Evolutionary conservation across 2,888 invertebrate species (phyloP), one percentile per base, ranked within the genome.

Genomic region (Stramonita haemastoma): DNA sequence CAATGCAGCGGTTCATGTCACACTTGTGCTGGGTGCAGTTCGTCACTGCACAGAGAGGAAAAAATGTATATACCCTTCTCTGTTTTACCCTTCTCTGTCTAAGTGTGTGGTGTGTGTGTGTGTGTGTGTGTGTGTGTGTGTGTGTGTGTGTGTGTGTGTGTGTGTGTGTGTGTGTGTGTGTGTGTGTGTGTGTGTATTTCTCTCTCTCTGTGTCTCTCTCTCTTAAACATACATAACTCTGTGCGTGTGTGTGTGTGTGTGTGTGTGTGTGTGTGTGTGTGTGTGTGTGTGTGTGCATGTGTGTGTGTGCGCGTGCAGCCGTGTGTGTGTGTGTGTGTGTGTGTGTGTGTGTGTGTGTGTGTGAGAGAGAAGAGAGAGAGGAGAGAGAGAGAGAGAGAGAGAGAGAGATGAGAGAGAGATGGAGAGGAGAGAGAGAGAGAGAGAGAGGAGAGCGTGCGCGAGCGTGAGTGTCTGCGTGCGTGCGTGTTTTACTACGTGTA

Each of bases 101-200:
- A 15, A 1, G 29, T 29, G 26, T n/a, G 26, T 77, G 73, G 6
- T 2, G n/a, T 29, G 79, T 79, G 79, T 79, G 34, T 79, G 34
- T 79, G 79, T 79, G 79, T 79, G 79, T 32, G 79, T 32, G 79
- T 32, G 79, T 32, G 79, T 79, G 79, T 79, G 79, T 34, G 79
- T 34, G 79, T 34, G 79, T 34, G 79, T 34, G 79, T 34, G 79
- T 34, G 79, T 79, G 79, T 79, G 79, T 19, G 79, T 19, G 79
- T 19, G 34, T 19, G 79, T 34, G 79, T 34, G 79, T 73, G 73
- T 26, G 73, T n/a, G 73, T 22, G 15, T 22, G 73, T 8, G 70
- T 26, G 70, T 26, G 70, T 26, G 70, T 26, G 70, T 26, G 70
- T 26, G n/a, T 46, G 46, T 46, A 8, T 46, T n/a, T n/a, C n/a